Evolutionary conservation across 2,888 invertebrate species (phyloP).

Genomic region (Listrodromus nycthemerus): DNA sequence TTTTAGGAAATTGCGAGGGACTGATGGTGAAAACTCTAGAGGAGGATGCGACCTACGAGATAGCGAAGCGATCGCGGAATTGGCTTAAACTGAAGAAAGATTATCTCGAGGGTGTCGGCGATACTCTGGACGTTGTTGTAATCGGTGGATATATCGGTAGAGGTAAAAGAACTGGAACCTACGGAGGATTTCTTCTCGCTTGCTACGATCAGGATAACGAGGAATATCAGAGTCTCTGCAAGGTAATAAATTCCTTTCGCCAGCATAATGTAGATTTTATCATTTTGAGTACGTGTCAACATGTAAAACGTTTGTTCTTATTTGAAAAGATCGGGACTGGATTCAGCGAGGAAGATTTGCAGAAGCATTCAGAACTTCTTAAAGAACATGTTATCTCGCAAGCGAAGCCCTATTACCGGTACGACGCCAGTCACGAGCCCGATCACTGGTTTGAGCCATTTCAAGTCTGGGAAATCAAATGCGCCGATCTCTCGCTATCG

Average conservation of each 20-base stretch:
- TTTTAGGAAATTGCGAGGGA: slow-evolving; percentile 96
- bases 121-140: slow-evolving; percentile 97
- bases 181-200: slow-evolving; percentile 97
- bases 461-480: slow-evolving; percentile 98
- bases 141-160: slow-evolving; percentile 97
- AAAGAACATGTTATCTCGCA: slow-evolving; percentile 90
- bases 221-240: slow-evolving; percentile 96
- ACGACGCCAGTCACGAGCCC: slow-evolving; percentile 90
- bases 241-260: slow-evolving; percentile 86
- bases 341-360: slow-evolving; percentile 96
- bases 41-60: slow-evolving; percentile 97
- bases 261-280: background rate
- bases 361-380: slow-evolving; percentile 90
- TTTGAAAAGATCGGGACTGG: slow-evolving; percentile 93
- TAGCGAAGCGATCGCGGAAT: slow-evolving; percentile 96
- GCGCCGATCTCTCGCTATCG: slow-evolving; percentile 98
- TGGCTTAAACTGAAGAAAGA: slow-evolving; percentile 99
- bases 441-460: slow-evolving; percentile 96
- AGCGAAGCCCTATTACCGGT: slow-evolving; percentile 93
- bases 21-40: slow-evolving; percentile 98
- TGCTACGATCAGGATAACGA: slow-evolving; percentile 96
- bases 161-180: slow-evolving; percentile 96
- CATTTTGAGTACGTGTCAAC: background rate
- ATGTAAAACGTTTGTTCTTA: slow-evolving; percentile 50
- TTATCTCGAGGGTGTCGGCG: slow-evolving; percentile 98